phyloP scores from a whole-genome alignment of 1,140 invertebrate genomes.

The Metaphire vulgaris region DNA sequence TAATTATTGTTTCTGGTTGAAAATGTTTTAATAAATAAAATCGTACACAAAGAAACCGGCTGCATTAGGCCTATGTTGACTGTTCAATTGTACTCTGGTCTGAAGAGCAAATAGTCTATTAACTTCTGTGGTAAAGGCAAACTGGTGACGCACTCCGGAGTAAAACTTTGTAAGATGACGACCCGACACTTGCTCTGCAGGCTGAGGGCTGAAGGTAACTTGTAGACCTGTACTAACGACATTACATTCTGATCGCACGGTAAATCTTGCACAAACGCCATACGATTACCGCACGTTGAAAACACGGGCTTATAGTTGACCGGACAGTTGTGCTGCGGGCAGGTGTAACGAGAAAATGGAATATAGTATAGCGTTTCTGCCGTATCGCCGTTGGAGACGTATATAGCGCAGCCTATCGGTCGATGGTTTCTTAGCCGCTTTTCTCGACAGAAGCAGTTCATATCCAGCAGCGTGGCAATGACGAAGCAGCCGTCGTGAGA shows the following conservation, averaged over 20 bases:
- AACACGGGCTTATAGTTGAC: slow-evolving; percentile 49
- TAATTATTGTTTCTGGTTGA: too few species aligned
- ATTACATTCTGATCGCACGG: neutral
- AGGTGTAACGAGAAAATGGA: slow-evolving; percentile 47
- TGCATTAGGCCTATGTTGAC: too few species aligned
- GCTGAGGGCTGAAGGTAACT: slow-evolving; percentile 38
- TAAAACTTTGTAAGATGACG: slow-evolving; percentile 42
- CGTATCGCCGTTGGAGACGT: slow-evolving; percentile 47
- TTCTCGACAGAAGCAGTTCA: slow-evolving; percentile 43
- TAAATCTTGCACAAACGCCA: slow-evolving; percentile 49
- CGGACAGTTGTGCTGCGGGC: slow-evolving; percentile 46
- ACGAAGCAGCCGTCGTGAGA: slow-evolving; percentile 47
- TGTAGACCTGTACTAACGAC: slow-evolving; percentile 49
- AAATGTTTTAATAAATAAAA: too few species aligned
- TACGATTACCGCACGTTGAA: slow-evolving; percentile 48
- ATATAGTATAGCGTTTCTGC: slow-evolving; percentile 47
- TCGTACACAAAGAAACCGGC: too few species aligned
- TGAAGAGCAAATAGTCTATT: slow-evolving; percentile 46
- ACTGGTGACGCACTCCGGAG: slow-evolving; percentile 38
- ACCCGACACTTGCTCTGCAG: slow-evolving; percentile 47
- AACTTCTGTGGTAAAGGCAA: slow-evolving; percentile 38
- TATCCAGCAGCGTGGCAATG: slow-evolving; percentile 44
- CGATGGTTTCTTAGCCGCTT: slow-evolving; percentile 39
- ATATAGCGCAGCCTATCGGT: slow-evolving; percentile 44
- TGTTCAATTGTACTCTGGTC: slow-evolving; percentile 42